Conservation (phyloP, 2,888 invertebrate genomes). For the Eupithecia vulgata region DNA sequence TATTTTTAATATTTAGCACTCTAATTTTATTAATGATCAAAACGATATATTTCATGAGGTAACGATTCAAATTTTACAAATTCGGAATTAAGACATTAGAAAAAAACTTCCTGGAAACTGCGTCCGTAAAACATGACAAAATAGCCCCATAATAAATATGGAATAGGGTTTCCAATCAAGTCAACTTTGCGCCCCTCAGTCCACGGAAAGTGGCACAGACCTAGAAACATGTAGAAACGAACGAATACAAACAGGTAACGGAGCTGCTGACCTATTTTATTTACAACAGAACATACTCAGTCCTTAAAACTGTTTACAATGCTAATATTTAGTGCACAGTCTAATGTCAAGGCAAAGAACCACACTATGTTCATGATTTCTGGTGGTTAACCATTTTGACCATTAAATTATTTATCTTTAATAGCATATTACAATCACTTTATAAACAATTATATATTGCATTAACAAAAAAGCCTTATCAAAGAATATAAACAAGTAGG, state of each 20-base stretch:
- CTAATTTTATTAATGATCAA: neutral
- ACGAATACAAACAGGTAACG: slow-evolving; percentile 29
- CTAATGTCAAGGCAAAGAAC: neutral
- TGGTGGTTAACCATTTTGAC: neutral
- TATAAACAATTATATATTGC: no score
- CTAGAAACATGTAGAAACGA: slow-evolving; percentile 49
- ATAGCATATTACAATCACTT: no score
- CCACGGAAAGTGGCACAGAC: slow-evolving; percentile 61
- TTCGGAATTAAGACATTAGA: neutral
- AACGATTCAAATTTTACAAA: neutral
- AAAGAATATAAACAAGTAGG: no score
- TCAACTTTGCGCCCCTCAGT: slow-evolving; percentile 72
- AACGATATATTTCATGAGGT: neutral
- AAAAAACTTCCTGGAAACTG: slow-evolving; percentile 48
- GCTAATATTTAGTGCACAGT: neutral
- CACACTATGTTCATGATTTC: neutral
- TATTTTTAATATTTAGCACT: neutral
- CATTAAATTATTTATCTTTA: neutral
- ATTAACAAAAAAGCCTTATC: no score
- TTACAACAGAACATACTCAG: neutral
- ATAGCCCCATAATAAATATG: slow-evolving; percentile 83
- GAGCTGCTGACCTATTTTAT: neutral
- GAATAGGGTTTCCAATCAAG: slow-evolving; percentile 83
- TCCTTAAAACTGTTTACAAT: neutral
- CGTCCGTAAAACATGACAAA: slow-evolving; percentile 81